These are phyloP conservation scores for Oasisia sp. DNA, from an alignment of 2,888 invertebrate genomes.

Conservation along the genomic window DNA sequence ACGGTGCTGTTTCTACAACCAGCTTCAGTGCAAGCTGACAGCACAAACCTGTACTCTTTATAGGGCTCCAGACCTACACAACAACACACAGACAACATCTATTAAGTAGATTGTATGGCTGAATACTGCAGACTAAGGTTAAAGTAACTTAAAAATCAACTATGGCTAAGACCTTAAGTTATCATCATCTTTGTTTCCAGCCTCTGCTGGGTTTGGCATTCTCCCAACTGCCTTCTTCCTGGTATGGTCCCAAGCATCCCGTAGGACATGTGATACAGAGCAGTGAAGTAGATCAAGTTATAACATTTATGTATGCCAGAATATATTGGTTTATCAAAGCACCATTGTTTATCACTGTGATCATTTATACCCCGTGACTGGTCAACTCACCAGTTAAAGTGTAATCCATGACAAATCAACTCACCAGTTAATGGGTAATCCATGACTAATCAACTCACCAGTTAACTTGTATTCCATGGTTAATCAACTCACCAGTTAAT, in stretches of 20 bases:
- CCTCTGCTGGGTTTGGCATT: too few relatives aligned
- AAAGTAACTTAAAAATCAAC: neutral
- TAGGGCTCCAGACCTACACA: slow-evolving; percentile 55
- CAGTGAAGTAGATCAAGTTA: neutral
- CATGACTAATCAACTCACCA: neutral
- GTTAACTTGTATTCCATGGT: neutral
- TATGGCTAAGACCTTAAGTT: neutral
- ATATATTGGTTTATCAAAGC: too few relatives aligned
- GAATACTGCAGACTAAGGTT: neutral
- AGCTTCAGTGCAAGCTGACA: slow-evolving; percentile 57
- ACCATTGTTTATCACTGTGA: too few relatives aligned
- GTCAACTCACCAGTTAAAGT: neutral
- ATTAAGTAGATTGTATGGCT: neutral
- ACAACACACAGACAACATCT: neutral
- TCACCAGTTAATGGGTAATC: neutral
- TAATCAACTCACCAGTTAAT: slow-evolving; percentile 31
- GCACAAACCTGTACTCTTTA: slow-evolving; percentile 50
- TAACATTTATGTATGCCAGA: neutral
- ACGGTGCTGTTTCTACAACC: slow-evolving; percentile 55
- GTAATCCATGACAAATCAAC: neutral
- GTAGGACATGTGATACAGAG: too few relatives aligned
- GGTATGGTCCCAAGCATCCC: too few relatives aligned
- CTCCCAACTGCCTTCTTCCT: too few relatives aligned
- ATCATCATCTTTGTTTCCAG: too few relatives aligned
- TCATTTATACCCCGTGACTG: neutral